phyloP scores from a whole-genome alignment of 2,797 vertebrate genomes.

The Chaetophractus vellerosus region DNA sequence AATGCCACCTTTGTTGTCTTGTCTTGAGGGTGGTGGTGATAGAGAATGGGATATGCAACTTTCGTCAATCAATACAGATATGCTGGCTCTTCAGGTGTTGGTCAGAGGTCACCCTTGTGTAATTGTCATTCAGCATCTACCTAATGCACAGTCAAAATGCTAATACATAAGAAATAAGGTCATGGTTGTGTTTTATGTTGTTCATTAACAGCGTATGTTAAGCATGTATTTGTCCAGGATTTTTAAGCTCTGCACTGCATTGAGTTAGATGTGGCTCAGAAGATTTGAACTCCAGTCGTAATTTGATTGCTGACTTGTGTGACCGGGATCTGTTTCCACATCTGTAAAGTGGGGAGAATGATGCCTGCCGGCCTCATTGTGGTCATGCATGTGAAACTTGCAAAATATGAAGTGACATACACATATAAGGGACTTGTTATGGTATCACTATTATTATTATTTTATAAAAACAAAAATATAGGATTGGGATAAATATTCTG shows the following conservation, averaged over 20 bases:
- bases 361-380: neutral
- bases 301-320: neutral
- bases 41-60: neutral
- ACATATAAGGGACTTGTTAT: neutral
- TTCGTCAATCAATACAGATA: neutral
- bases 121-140: neutral
- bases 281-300: neutral
- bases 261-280: neutral
- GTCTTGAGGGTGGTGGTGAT: neutral
- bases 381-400: neutral
- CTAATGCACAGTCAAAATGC: neutral
- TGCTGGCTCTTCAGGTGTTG: neutral
- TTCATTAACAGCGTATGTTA: neutral
- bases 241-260: neutral
- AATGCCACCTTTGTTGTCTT: neutral
- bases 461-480: constrained; percentile 43
- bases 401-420: neutral
- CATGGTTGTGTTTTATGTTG: neutral
- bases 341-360: neutral
- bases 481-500: neutral
- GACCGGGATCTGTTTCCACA: neutral
- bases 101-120: neutral
- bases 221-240: neutral
- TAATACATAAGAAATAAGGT: neutral
- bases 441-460: neutral